Percentiles rank a stretch among this genome's conserved stretches.
Conservation (phyloP, 2,888 invertebrate genomes). For the Cloeon dipterum region DNA sequence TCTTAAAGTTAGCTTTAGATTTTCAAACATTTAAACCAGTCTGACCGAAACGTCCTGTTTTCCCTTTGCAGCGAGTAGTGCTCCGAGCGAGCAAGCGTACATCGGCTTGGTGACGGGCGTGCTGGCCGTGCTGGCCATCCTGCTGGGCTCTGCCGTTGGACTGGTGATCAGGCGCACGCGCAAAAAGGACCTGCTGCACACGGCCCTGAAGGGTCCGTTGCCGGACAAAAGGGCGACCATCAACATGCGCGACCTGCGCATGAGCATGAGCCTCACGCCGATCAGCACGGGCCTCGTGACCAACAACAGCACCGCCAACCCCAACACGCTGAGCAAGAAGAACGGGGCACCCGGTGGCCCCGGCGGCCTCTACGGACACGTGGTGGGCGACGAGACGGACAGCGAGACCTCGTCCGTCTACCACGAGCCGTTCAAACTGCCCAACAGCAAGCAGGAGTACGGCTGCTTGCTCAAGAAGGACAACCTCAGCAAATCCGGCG, state of each 20-base stretch:
- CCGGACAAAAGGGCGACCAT: slow-evolving; percentile 29
- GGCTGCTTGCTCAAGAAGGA: slow-evolving; percentile 26
- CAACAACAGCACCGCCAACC: slow-evolving; percentile 11
- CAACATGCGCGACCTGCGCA: slow-evolving; percentile 31
- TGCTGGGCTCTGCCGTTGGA: slow-evolving; percentile 36
- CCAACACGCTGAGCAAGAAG: slow-evolving; percentile 11
- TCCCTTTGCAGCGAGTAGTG: slow-evolving; percentile 27
- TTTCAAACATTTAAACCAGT: too few species aligned
- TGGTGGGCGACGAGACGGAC: slow-evolving; percentile 24
- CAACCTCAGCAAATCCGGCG: slow-evolving; percentile 25
- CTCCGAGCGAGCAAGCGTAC: slow-evolving; percentile 28
- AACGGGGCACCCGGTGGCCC: slow-evolving; percentile 12
- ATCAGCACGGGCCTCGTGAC: slow-evolving; percentile 25
- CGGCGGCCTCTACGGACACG: slow-evolving; percentile 20
- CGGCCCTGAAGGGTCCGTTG: slow-evolving; percentile 17
- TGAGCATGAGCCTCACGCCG: slow-evolving; percentile 24
- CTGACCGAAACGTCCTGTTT: too few species aligned
- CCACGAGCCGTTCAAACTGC: slow-evolving; percentile 29
- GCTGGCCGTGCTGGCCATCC: slow-evolving; percentile 36
- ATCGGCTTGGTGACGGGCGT: slow-evolving; percentile 42
- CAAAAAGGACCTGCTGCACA: slow-evolving; percentile 37
- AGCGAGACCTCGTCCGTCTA: slow-evolving; percentile 30
- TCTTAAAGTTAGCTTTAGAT: too few species aligned
- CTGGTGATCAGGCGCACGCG: slow-evolving; percentile 40
- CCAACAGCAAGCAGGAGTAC: slow-evolving; percentile 19